Evolutionary conservation across 2,888 invertebrate species (phyloP).

Genomic region (Electrophaes corylata): DNA sequence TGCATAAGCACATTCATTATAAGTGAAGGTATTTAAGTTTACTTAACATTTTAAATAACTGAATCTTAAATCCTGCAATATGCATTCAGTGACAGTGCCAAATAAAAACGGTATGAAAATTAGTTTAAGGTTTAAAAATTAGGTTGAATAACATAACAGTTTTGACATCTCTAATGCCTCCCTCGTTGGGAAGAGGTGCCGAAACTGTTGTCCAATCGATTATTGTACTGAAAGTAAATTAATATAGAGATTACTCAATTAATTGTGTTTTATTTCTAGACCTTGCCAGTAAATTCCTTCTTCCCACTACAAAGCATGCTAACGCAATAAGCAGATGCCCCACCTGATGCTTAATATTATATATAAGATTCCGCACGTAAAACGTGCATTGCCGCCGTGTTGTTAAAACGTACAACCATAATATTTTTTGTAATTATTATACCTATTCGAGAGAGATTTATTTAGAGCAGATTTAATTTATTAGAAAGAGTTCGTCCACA

Average conservation of each 20-base stretch:
- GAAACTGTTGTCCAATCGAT: conserved; percentile 78
- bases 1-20: neutral
- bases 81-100: conserved; percentile 42
- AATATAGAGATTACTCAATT: conserved; percentile 79
- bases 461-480: too few species aligned
- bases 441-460: too few species aligned
- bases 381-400: too few species aligned
- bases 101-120: conserved; percentile 37
- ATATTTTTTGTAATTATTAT: too few species aligned
- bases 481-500: too few species aligned
- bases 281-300: too few species aligned
- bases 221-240: conserved; percentile 74
- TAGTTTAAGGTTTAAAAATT: conserved; percentile 44
- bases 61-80: conserved; percentile 24
- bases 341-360: too few species aligned
- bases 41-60: conserved; percentile 2
- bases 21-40: neutral
- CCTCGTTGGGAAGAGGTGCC: conserved; percentile 62
- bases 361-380: too few species aligned
- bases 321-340: too few species aligned
- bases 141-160: conserved; percentile 65
- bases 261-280: conserved; percentile 52
- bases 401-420: too few species aligned
- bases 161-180: conserved; percentile 75
- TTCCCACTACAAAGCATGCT: too few species aligned